phyloP scores from a whole-genome alignment of 1,140 invertebrate genomes.

The Hylyphantes graminicola region DNA sequence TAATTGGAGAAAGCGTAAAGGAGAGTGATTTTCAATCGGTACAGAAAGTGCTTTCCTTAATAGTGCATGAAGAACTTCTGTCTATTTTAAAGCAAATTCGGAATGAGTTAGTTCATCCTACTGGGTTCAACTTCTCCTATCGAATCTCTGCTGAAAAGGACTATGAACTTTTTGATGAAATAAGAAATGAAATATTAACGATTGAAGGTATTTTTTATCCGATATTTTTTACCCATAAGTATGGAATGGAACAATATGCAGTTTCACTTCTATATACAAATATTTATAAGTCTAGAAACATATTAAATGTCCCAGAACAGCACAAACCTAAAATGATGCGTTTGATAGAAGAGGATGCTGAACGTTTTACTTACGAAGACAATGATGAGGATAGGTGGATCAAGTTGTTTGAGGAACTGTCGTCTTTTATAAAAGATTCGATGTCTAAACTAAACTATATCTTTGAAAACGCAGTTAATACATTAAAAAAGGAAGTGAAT shows the following conservation, averaged over 20 bases:
- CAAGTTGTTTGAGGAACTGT: neutral
- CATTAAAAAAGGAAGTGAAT: neutral
- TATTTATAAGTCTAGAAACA: no score
- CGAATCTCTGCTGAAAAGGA: neutral
- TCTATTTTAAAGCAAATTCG: neutral
- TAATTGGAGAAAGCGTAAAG: slow-evolving; percentile 14
- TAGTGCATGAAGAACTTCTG: neutral
- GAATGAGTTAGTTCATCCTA: neutral
- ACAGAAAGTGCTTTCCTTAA: neutral
- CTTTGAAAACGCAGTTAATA: neutral
- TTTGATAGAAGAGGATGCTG: neutral
- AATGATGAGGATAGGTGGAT: neutral
- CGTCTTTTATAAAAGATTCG: neutral
- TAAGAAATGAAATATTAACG: neutral
- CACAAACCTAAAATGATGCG: neutral
- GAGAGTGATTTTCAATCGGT: neutral
- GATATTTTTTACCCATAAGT: neutral
- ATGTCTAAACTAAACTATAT: neutral
- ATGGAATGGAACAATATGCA: neutral
- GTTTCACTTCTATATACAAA: neutral
- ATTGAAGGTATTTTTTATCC: neutral
- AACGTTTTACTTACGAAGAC: neutral
- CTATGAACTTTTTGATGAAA: neutral
- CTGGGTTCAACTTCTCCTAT: neutral
- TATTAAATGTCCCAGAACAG: no score